A percentile compares a stretch with the other conserved stretches of the same genome.
Conservation (phyloP, 1,140 invertebrate genomes). For the Telenomus remus region DNA sequence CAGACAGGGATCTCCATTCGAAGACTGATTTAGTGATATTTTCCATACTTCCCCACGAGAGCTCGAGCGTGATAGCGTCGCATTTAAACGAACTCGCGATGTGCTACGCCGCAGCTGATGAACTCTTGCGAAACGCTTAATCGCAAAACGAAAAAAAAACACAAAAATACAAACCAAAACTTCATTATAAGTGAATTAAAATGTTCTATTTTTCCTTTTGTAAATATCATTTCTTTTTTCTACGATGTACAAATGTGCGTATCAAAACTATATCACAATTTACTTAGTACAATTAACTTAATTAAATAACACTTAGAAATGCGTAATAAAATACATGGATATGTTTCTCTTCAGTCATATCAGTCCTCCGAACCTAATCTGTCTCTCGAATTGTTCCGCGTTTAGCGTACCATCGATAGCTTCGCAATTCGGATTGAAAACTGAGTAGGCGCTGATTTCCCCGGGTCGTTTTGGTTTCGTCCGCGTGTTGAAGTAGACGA, state of each 20-base stretch:
- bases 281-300: no score
- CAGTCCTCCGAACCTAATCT: conserved; percentile 82
- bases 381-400: conserved; percentile 94
- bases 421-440: conserved; percentile 96
- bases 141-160: not conserved
- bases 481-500: conserved; percentile 90
- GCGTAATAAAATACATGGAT: not conserved
- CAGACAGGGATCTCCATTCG: conserved; percentile 64
- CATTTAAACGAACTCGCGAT: conserved; percentile 60
- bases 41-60: conserved; percentile 73
- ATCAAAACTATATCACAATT: no score
- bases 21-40: conserved; percentile 77
- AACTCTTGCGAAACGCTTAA: conserved; percentile 22
- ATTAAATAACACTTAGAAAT: not conserved
- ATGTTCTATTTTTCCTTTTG: no score
- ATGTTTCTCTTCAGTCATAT: no score
- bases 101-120: conserved; percentile 54
- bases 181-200: not conserved
- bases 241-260: no score
- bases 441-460: conserved; percentile 96
- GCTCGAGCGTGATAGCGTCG: conserved; percentile 24
- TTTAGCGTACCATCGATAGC: conserved; percentile 94
- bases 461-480: conserved; percentile 81
- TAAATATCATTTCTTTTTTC: no score
- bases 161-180: not conserved